Conservation (phyloP, 2,797 vertebrate genomes). For the Australoheros facetus region DNA sequence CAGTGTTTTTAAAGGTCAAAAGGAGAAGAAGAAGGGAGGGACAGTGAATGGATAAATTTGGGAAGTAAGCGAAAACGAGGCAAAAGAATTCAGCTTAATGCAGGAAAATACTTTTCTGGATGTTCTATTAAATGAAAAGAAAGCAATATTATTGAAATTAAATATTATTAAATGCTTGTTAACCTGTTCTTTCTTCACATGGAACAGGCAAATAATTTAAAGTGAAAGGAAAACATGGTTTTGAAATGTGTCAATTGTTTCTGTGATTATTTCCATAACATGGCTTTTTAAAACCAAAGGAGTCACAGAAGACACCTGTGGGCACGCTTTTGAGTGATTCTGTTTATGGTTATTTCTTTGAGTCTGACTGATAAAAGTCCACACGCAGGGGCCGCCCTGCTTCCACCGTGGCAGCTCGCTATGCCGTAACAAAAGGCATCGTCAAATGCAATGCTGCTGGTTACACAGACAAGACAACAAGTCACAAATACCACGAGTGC, state of each 20-base stretch:
- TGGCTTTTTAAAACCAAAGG: not conserved
- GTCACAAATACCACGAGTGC: too few species aligned
- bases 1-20: slow-evolving; percentile 68
- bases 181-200: not conserved
- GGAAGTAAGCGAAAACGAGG: not conserved
- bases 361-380: too few species aligned
- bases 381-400: too few species aligned
- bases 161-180: not conserved
- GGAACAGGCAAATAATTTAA: not conserved
- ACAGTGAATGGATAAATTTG: not conserved
- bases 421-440: too few species aligned
- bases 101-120: not conserved
- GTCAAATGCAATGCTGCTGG: too few species aligned
- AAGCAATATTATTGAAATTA: not conserved
- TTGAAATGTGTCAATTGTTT: not conserved
- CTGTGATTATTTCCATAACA: not conserved
- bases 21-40: not conserved
- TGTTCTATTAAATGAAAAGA: not conserved
- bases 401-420: too few species aligned
- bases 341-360: too few species aligned
- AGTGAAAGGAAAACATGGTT: not conserved
- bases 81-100: not conserved
- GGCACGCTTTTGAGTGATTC: too few species aligned
- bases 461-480: too few species aligned
- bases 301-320: too few species aligned